Base-by-base conservation (phyloP, 2,113 vertebrate species). In the Emydura subglobosa region DNA sequence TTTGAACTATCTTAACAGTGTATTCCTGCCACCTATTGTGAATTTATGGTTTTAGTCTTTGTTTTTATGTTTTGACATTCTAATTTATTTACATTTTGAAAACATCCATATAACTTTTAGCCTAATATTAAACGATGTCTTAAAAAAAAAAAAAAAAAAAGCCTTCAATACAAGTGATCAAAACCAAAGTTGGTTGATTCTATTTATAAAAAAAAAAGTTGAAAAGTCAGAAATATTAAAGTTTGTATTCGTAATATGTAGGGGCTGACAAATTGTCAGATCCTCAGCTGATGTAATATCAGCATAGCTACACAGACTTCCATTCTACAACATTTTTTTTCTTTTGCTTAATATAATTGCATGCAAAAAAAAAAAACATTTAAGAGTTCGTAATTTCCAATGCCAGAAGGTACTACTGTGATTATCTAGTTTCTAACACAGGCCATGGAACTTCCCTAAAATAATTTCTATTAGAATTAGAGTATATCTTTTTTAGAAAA, bases 11-110 rank as follows among this genome's bases (percentile, higher is more conserved):
- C 96, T 95, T 85, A 95, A 61, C 42, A 1, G 47, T 93, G 59
- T 87, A 83, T 95, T 95, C 83, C 79, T 96, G 96, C 89, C 94
- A 95, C 92, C 96, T 92, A 61, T 87, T 88, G 87, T 95, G 94
- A 95, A 97, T 94, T 97, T 94, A 90, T 95, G 87, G 95, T 96
- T 82, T 95, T 96, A 93, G 92, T 96, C 93, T 95, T 94, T 96
- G 95, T 96, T 97, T 97, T 95, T 93, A 97, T 95, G 96, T 91
- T 95, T 94, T 95, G 86, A 87, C 92, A 86, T 97, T 96, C 96
- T 96, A 93, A 96, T 86, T 92, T 85, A 93, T 59, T 24, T 92
- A 96, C 92, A 94, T 96, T 95, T 83, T 47, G 91, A 97, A 96
- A 95, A 94, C 93, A 72, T 82, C 80, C 92, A 12, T 95, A 50